Evolutionary conservation across 2,888 invertebrate species (phyloP).

Genomic region (Meghimatium bilineatum): DNA sequence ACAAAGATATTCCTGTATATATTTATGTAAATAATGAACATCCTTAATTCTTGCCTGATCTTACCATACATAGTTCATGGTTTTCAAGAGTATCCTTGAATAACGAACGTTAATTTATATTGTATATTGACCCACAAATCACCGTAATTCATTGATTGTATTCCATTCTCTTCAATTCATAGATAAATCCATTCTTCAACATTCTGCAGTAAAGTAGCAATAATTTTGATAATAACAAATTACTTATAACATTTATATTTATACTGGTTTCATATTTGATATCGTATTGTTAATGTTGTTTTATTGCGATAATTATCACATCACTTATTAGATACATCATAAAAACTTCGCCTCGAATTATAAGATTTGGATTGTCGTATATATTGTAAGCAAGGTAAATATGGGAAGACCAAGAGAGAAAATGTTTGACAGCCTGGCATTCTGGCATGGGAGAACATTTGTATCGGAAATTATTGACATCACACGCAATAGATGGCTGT

Average conservation of each 20-base stretch:
- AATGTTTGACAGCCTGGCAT: too few relatives aligned
- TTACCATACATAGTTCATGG: background rate
- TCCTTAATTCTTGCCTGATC: background rate
- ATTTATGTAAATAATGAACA: background rate
- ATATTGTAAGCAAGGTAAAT: too few relatives aligned
- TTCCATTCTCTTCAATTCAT: background rate
- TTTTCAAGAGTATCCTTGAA: background rate
- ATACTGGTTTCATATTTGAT: background rate
- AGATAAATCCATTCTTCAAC: background rate
- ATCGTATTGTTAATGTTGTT: background rate
- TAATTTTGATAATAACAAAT: conserved; percentile 12
- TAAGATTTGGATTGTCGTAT: background rate
- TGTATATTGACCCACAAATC: background rate
- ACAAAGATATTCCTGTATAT: background rate
- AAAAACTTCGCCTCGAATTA: background rate
- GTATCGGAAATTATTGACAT: too few relatives aligned
- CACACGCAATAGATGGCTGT: too few relatives aligned
- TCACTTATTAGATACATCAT: background rate
- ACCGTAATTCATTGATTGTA: background rate
- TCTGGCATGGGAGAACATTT: too few relatives aligned
- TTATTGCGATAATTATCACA: background rate
- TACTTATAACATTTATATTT: conserved; percentile 22
- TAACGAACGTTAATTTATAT: background rate
- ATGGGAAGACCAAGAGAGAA: too few relatives aligned
- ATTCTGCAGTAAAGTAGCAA: conserved; percentile 3